A percentile compares a stretch with the other conserved stretches of the same genome.
Evolutionary conservation across 2,113 vertebrate genomes (phyloP).

Genomic region (Macrotus californicus): DNA sequence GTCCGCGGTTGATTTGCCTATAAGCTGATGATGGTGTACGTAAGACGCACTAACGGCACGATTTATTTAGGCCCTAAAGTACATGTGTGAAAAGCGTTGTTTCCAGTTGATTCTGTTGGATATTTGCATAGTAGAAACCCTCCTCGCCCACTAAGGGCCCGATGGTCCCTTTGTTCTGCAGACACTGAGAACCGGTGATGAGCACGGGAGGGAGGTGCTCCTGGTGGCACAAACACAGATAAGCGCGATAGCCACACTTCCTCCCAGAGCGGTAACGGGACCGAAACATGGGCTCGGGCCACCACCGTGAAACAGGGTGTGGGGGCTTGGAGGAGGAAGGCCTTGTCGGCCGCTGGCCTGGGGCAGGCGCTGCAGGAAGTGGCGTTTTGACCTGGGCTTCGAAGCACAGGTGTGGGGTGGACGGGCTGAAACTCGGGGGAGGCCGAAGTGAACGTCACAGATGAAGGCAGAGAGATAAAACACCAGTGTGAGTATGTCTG

Average conservation of each 20-base stretch:
- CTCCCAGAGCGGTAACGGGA: neutral
- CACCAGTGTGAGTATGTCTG: neutral
- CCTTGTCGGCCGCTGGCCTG: neutral
- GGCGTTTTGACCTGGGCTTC: neutral
- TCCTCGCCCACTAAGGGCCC: neutral
- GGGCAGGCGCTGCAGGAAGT: neutral
- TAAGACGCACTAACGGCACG: neutral
- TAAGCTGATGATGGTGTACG: neutral
- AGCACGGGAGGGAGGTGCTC: neutral
- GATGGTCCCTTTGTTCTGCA: neutral
- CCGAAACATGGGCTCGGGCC: neutral
- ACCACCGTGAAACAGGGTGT: neutral
- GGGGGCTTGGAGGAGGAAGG: neutral
- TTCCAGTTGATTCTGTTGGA: neutral
- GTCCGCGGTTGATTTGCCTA: neutral
- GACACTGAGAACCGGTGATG: neutral
- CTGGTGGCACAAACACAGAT: neutral
- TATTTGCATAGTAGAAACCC: neutral
- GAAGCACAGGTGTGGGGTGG: neutral
- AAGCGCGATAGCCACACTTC: neutral
- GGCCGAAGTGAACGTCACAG: neutral
- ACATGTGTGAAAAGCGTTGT: neutral
- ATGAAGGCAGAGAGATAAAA: neutral
- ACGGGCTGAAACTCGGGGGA: neutral
- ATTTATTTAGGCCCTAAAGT: neutral